A percentile compares a stretch with the other conserved stretches of the same genome.
These are phyloP conservation scores for Nemotelus pantherinus DNA, from an alignment of 2,888 invertebrate genomes.

Conservation along the genomic window DNA sequence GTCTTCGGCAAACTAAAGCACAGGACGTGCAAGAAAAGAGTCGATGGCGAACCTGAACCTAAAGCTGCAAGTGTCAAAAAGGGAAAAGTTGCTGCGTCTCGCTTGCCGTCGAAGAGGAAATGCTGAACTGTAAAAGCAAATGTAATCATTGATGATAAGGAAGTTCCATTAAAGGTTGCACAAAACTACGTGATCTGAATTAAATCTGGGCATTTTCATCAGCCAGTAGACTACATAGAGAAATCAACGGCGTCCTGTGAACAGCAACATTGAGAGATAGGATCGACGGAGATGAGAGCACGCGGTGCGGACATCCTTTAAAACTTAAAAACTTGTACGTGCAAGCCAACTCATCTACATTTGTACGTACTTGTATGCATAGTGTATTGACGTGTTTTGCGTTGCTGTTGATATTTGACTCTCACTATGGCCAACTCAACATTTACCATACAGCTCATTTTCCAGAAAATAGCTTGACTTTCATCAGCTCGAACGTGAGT, in stretches of 20 bases:
- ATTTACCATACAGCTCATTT: no score
- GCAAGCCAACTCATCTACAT: neutral
- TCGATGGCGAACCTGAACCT: neutral
- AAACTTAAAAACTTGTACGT: neutral
- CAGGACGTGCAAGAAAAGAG: conserved; percentile 28
- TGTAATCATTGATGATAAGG: conserved; percentile 37
- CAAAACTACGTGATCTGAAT: conserved; percentile 42
- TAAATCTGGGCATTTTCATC: conserved; percentile 10
- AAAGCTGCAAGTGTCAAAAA: conserved; percentile 6
- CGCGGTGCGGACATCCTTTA: neutral
- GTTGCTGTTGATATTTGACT: neutral
- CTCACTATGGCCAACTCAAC: neutral
- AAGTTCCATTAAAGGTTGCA: conserved; percentile 42
- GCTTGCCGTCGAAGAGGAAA: conserved; percentile 9
- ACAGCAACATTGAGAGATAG: no score
- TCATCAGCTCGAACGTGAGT: no score
- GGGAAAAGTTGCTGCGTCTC: conserved; percentile 23
- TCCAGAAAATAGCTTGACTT: no score
- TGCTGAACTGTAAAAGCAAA: conserved; percentile 21
- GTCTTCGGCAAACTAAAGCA: conserved; percentile 30
- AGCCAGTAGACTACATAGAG: neutral
- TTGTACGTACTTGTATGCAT: neutral
- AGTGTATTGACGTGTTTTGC: neutral
- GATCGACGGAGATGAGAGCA: neutral
- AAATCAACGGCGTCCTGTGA: neutral